phyloP scores from a whole-genome alignment of 2,113 vertebrate species.

The Bolborhynchus lineola region DNA sequence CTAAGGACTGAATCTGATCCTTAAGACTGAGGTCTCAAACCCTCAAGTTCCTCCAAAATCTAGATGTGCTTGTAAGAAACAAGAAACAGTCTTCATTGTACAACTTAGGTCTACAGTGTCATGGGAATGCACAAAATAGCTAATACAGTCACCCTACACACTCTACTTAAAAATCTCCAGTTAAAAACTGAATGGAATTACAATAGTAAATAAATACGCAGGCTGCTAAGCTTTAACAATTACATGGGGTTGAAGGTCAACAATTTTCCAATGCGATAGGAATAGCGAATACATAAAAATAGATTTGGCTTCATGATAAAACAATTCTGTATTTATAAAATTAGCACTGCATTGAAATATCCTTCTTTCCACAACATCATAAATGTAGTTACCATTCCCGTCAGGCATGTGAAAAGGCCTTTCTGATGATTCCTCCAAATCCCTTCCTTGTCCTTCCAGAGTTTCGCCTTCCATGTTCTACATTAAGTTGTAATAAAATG shows the following conservation, averaged over 20 bases:
- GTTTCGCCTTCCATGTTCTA: neutral
- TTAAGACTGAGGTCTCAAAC: neutral
- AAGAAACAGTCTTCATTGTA: neutral
- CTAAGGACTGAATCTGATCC: neutral
- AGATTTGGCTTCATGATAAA: neutral
- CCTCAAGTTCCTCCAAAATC: neutral
- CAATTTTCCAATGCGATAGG: neutral
- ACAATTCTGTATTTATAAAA: slow-evolving; percentile 2
- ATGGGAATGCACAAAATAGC: neutral
- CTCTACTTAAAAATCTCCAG: neutral
- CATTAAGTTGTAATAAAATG: neutral
- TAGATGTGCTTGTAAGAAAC: neutral
- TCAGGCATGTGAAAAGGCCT: neutral
- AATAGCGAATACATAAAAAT: neutral
- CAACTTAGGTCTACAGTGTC: neutral
- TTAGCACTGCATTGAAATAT: neutral
- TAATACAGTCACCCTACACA: neutral
- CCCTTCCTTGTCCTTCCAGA: neutral
- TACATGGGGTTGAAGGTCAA: neutral
- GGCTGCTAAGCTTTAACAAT: neutral
- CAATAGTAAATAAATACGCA: neutral
- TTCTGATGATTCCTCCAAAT: neutral
- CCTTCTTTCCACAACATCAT: neutral
- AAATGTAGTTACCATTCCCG: neutral
- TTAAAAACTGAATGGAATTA: neutral